Conservation (phyloP, 2,797 vertebrate species). For the Zalophus californianus region DNA sequence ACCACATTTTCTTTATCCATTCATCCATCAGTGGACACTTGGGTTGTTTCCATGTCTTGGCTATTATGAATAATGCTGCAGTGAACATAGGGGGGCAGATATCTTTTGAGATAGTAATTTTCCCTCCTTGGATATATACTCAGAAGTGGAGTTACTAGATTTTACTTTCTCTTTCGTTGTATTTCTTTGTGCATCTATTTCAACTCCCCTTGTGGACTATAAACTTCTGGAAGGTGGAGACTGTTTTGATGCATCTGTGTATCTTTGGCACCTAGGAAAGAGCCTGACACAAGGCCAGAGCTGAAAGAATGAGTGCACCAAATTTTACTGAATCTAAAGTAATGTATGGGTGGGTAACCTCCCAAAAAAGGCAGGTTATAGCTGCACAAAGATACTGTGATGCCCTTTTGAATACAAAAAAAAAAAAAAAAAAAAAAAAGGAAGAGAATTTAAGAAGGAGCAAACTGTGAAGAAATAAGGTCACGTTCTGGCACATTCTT, state of each 20-base stretch:
- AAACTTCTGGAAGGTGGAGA: neutral
- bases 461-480: neutral
- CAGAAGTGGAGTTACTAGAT: neutral
- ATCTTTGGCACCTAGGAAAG: neutral
- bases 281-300: neutral
- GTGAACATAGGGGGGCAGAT: neutral
- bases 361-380: neutral
- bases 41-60: neutral
- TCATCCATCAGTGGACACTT: neutral
- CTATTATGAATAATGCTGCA: neutral
- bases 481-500: neutral
- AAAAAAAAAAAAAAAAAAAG: neutral
- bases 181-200: neutral
- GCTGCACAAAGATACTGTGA: neutral
- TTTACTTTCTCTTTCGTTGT: neutral
- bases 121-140: neutral
- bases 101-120: neutral
- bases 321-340: neutral
- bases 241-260: neutral
- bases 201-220: neutral
- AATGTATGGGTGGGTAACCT: no score
- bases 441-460: neutral
- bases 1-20: neutral
- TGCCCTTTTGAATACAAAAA: neutral
- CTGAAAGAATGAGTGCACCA: neutral